These are phyloP conservation scores for Sitobion miscanthi DNA, from an alignment of 1,140 invertebrate species.

Conservation along the genomic window DNA sequence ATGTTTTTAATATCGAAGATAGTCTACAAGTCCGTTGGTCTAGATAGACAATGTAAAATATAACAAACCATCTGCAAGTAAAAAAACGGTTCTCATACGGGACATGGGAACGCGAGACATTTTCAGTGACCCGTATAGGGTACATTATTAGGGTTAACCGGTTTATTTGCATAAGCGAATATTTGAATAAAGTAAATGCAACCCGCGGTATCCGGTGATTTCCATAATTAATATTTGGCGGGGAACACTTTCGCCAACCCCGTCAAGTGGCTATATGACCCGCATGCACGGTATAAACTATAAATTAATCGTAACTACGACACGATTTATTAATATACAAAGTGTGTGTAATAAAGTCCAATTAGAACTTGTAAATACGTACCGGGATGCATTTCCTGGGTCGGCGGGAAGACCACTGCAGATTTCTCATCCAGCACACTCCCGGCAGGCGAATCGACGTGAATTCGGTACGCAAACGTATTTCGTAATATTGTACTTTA, in stretches of 20 bases:
- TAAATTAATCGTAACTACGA: slow-evolving; percentile 13
- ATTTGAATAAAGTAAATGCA: slow-evolving; percentile 17
- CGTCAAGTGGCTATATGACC: not conserved
- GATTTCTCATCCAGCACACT: not conserved
- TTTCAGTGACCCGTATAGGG: slow-evolving; percentile 45
- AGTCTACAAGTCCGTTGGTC: not conserved
- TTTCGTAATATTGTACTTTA: not conserved
- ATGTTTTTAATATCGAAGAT: not conserved
- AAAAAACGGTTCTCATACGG: slow-evolving; percentile 55
- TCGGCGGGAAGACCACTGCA: not conserved
- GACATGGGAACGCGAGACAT: slow-evolving; percentile 50
- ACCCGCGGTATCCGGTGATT: slow-evolving; percentile 34
- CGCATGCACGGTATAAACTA: not conserved
- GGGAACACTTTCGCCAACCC: slow-evolving; percentile 23
- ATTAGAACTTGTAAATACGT: slow-evolving; percentile 36
- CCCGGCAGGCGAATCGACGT: not conserved
- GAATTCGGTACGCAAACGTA: not conserved
- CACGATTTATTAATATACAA: not conserved
- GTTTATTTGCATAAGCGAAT: slow-evolving; percentile 56
- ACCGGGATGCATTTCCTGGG: slow-evolving; percentile 52
- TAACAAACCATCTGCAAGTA: slow-evolving; percentile 45
- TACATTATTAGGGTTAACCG: slow-evolving; percentile 47
- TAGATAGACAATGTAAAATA: slow-evolving; percentile 1
- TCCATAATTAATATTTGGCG: slow-evolving; percentile 36
- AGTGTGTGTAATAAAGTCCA: slow-evolving; percentile 2